These are phyloP conservation scores for Gorsachius goisagi DNA, from an alignment of 2,113 vertebrate genomes.

Conservation along the genomic window DNA sequence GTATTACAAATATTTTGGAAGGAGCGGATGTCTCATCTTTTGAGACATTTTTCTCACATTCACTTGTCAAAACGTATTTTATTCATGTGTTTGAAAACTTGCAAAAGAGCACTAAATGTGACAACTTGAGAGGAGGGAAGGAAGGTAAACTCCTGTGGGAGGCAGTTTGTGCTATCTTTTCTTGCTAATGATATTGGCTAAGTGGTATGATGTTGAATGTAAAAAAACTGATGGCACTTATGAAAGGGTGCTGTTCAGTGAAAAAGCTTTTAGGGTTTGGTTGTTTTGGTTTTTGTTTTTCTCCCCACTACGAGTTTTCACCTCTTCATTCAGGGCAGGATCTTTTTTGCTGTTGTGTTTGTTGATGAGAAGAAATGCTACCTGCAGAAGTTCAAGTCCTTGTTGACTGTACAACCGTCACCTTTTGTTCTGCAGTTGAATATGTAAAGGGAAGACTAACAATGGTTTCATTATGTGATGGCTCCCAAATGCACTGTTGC, in stretches of 20 bases:
- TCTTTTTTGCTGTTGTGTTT: background rate
- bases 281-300: background rate
- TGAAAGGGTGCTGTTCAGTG: background rate
- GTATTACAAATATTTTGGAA: background rate
- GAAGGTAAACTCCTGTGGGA: background rate
- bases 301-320: background rate
- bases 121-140: background rate
- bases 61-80: background rate
- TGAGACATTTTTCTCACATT: background rate
- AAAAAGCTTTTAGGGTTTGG: background rate
- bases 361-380: background rate
- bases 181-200: background rate
- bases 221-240: background rate
- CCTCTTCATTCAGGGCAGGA: background rate
- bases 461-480: conserved; percentile 28
- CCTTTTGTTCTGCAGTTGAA: conserved; percentile 30
- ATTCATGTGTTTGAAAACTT: background rate
- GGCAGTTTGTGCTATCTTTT: background rate
- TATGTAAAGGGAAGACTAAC: background rate
- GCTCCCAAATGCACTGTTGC: background rate
- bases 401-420: background rate
- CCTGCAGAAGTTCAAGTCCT: background rate
- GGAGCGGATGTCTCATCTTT: background rate
- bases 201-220: background rate
- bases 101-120: background rate